Evolutionary conservation across 2,113 vertebrate species (phyloP).

Genomic region (Campylomormyrus numenius): DNA sequence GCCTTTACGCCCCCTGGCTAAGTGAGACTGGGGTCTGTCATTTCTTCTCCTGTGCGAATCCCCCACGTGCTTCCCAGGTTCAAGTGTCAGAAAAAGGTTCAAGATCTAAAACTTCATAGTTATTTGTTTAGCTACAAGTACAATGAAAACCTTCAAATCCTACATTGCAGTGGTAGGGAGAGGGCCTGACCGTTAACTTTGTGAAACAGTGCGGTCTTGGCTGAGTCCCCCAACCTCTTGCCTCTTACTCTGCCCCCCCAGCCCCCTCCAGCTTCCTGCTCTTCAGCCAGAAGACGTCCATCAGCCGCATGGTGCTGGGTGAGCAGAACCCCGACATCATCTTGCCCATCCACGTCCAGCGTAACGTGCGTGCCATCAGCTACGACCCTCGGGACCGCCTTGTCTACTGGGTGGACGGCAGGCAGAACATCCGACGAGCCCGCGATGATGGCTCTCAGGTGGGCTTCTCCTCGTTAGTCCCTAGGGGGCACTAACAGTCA

Average conservation of each 20-base stretch:
- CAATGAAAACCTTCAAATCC: background rate
- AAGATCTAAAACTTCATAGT: background rate
- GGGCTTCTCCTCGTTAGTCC: slow-evolving; percentile 26
- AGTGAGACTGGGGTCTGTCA: background rate
- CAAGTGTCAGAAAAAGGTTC: background rate
- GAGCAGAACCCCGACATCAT: slow-evolving; percentile 90
- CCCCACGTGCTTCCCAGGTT: background rate
- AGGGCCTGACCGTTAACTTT: background rate
- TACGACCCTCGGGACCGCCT: slow-evolving; percentile 81
- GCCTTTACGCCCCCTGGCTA: background rate
- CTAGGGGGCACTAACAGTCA: background rate
- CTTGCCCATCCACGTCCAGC: slow-evolving; percentile 78
- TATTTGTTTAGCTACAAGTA: background rate
- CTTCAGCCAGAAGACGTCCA: slow-evolving; percentile 86
- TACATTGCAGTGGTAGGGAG: background rate
- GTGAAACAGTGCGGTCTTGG: background rate
- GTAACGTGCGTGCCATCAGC: slow-evolving; percentile 77
- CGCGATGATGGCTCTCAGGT: slow-evolving; percentile 85
- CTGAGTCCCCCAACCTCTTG: background rate
- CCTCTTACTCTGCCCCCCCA: slow-evolving; percentile 38
- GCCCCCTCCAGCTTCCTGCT: slow-evolving; percentile 84
- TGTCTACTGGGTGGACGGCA: slow-evolving; percentile 89
- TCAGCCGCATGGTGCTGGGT: slow-evolving; percentile 86
- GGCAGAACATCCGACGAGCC: slow-evolving; percentile 81
- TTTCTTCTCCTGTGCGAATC: background rate